Evolutionary conservation across 2,797 vertebrate genomes (phyloP).

Genomic region (Leucoraja ocellata): DNA sequence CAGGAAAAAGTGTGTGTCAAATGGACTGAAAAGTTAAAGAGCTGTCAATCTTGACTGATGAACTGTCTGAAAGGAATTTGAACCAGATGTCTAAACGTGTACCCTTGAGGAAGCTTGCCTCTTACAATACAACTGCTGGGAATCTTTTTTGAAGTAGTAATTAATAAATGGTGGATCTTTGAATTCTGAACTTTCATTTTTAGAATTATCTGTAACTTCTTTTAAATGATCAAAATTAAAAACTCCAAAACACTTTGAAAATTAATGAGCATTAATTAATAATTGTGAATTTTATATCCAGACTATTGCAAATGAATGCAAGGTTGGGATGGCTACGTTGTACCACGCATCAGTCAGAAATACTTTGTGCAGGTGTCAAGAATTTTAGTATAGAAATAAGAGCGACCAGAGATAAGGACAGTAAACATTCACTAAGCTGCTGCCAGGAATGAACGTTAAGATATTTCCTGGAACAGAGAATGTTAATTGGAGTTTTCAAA

Average conservation of each 20-base stretch:
- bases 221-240: neutral
- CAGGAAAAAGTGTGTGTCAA: slow-evolving; percentile 35
- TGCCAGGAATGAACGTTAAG: neutral
- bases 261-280: neutral
- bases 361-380: neutral
- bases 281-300: neutral
- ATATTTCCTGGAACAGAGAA: neutral
- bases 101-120: neutral
- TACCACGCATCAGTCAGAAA: neutral
- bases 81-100: slow-evolving; percentile 22
- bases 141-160: neutral
- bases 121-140: slow-evolving; percentile 16
- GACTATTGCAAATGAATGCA: neutral
- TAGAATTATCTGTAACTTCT: neutral
- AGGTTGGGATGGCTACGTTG: neutral
- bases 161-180: neutral
- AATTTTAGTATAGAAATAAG: neutral
- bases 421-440: neutral
- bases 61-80: slow-evolving; percentile 32
- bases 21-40: slow-evolving; percentile 30
- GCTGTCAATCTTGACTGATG: slow-evolving; percentile 35
- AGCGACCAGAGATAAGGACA: neutral
- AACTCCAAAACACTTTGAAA: neutral
- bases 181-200: neutral
- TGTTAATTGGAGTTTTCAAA: neutral